Conservation (phyloP, 2,797 vertebrate species). For the Microctenopoma stevenorrisi region DNA sequence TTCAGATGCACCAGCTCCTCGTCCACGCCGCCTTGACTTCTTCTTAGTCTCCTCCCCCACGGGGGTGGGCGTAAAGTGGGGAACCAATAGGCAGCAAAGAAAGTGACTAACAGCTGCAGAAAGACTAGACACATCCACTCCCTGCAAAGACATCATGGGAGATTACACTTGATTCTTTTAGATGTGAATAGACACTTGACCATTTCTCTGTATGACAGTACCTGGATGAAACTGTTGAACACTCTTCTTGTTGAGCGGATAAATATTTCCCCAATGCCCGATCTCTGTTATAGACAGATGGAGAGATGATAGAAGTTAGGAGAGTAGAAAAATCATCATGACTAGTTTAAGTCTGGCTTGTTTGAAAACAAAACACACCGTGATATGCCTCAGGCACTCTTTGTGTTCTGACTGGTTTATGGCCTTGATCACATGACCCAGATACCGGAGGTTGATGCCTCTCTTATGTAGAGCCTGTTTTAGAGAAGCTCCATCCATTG, state of each 20-base stretch:
- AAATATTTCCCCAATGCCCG: conserved; percentile 78
- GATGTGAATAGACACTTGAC: neutral
- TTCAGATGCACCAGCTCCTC: conserved; percentile 67
- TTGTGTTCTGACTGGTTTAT: conserved; percentile 80
- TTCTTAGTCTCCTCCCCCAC: conserved; percentile 78
- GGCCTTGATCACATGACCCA: conserved; percentile 79
- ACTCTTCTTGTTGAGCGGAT: conserved; percentile 82
- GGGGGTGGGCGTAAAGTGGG: conserved; percentile 73
- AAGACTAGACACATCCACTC: conserved; percentile 83
- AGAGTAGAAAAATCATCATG: neutral
- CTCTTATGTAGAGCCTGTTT: conserved; percentile 80
- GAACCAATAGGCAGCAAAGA: conserved; percentile 84
- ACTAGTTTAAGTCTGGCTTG: neutral
- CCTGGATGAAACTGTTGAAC: conserved; percentile 86
- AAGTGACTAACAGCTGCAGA: conserved; percentile 87
- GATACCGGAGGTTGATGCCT: conserved; percentile 88
- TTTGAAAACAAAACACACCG: conserved; percentile 67
- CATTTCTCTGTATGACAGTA: conserved; percentile 38
- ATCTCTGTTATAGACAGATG: conserved; percentile 73
- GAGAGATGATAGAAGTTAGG: conserved; percentile 5
- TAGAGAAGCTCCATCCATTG: conserved; percentile 85
- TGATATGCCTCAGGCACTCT: conserved; percentile 82
- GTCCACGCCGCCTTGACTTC: conserved; percentile 81
- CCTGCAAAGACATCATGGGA: conserved; percentile 66
- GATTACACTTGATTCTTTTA: conserved; percentile 21